phyloP scores from a whole-genome alignment of 1,140 invertebrate genomes.

The Drosophila gunungcola region DNA sequence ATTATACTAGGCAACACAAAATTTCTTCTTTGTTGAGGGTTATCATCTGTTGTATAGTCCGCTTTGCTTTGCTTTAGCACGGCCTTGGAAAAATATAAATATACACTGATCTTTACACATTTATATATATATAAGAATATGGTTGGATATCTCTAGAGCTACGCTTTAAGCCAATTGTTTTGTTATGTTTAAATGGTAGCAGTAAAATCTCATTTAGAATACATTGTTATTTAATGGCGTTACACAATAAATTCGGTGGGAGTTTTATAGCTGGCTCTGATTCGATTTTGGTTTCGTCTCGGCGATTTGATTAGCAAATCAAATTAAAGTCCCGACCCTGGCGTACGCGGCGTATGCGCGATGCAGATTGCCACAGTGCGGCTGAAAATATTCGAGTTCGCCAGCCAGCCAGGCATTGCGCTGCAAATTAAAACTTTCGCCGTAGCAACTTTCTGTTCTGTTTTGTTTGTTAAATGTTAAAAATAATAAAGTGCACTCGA shows the following conservation, averaged over 20 bases:
- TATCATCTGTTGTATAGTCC: slow-evolving; percentile 9
- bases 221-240: slow-evolving; percentile 19
- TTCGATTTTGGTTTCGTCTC: slow-evolving; percentile 54
- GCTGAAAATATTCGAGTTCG: slow-evolving; percentile 11
- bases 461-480: slow-evolving; percentile 65
- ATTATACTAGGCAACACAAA: slow-evolving; percentile 29
- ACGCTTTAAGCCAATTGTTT: slow-evolving; percentile 22
- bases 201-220: slow-evolving; percentile 24
- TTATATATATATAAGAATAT: slow-evolving; percentile 16
- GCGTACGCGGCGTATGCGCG: slow-evolving; percentile 60
- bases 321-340: slow-evolving; percentile 46
- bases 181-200: slow-evolving; percentile 6
- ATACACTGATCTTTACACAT: slow-evolving; percentile 36
- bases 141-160: slow-evolving; percentile 33
- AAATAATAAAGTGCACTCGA: slow-evolving; percentile 70
- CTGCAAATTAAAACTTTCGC: slow-evolving; percentile 71
- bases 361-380: slow-evolving; percentile 28
- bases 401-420: slow-evolving; percentile 14
- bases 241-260: slow-evolving; percentile 79
- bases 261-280: slow-evolving; percentile 71
- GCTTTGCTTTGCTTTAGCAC: slow-evolving; percentile 24
- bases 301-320: slow-evolving; percentile 37
- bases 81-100: slow-evolving; percentile 60
- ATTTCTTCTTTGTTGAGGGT: slow-evolving; percentile 1
- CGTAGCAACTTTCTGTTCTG: slow-evolving; percentile 44